Evolutionary conservation across 2,797 vertebrate species (phyloP).

Genomic region (Gymnodraco acuticeps): DNA sequence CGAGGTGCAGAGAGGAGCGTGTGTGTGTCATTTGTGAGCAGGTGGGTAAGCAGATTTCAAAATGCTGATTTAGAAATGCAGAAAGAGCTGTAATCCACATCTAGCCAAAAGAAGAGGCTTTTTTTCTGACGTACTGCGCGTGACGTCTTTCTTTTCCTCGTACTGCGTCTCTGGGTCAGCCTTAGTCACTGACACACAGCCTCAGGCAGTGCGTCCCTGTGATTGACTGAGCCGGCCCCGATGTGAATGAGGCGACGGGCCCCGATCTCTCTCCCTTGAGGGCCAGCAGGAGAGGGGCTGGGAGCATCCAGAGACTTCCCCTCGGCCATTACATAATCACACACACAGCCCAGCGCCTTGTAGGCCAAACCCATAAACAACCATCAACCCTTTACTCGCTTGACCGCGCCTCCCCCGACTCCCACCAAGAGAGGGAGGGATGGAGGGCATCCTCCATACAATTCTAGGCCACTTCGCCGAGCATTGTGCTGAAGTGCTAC

Average conservation of each 20-base stretch:
- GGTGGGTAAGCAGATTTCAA: constrained; percentile 7
- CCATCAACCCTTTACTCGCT: constrained; percentile 58
- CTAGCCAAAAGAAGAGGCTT: neutral
- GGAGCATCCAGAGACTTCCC: constrained; percentile 43
- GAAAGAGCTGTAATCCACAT: constrained; percentile 25
- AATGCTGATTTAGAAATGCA: constrained; percentile 4
- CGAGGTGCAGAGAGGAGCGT: constrained; percentile 11
- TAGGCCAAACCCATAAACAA: constrained; percentile 56
- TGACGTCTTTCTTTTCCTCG: neutral
- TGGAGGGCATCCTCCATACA: constrained; percentile 17
- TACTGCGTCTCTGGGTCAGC: constrained; percentile 51
- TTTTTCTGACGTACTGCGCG: neutral
- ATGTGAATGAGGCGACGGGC: constrained; percentile 52
- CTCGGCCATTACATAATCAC: constrained; percentile 65
- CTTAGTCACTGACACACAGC: constrained; percentile 71
- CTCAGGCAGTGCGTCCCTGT: constrained; percentile 33
- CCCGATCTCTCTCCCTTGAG: constrained; percentile 43
- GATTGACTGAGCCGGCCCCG: constrained; percentile 20
- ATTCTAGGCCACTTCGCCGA: constrained; percentile 65
- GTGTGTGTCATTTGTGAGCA: constrained; percentile 21
- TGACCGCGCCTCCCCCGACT: constrained; percentile 12
- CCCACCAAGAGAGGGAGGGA: constrained; percentile 16
- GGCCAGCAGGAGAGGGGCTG: constrained; percentile 40
- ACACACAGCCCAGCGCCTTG: constrained; percentile 42
- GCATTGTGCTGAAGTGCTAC: constrained; percentile 20